These are phyloP conservation scores for Gnathonemus longibarbis DNA, from an alignment of 2,113 vertebrate species.

Conservation along the genomic window DNA sequence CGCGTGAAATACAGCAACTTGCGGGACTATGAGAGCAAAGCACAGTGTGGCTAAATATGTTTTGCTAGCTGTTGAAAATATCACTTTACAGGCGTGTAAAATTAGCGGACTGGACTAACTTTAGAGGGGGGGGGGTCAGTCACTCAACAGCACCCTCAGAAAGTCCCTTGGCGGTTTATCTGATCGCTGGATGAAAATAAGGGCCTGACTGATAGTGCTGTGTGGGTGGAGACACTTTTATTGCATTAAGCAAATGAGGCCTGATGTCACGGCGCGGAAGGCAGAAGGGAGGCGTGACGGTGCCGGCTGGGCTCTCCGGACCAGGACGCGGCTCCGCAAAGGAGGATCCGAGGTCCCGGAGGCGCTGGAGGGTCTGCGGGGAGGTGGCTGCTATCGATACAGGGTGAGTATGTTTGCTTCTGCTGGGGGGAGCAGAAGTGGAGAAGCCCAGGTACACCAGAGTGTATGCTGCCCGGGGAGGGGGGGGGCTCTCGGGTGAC, in stretches of 20 bases:
- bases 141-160: not conserved
- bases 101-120: not conserved
- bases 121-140: not conserved
- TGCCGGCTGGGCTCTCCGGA: constrained; percentile 11
- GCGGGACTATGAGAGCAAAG: not conserved
- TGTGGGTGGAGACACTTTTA: constrained; percentile 33
- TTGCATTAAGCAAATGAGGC: constrained; percentile 60
- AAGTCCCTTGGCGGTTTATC: not conserved
- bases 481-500: not conserved
- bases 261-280: constrained; percentile 44
- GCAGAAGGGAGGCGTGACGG: not conserved
- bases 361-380: not conserved
- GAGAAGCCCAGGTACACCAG: not conserved
- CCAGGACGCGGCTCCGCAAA: constrained; percentile 13
- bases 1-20: not conserved
- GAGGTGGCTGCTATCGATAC: constrained; percentile 8
- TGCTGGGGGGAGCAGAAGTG: not conserved
- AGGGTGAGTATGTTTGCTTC: not conserved
- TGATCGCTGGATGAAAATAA: not conserved
- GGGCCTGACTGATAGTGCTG: not conserved
- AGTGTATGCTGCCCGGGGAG: not conserved
- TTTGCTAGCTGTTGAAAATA: not conserved
- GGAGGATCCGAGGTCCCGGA: constrained; percentile 19
- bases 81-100: not conserved
- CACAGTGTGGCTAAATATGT: not conserved